Base-by-base conservation (phyloP, 2,888 invertebrate genomes). In the Cantharis rufa region DNA sequence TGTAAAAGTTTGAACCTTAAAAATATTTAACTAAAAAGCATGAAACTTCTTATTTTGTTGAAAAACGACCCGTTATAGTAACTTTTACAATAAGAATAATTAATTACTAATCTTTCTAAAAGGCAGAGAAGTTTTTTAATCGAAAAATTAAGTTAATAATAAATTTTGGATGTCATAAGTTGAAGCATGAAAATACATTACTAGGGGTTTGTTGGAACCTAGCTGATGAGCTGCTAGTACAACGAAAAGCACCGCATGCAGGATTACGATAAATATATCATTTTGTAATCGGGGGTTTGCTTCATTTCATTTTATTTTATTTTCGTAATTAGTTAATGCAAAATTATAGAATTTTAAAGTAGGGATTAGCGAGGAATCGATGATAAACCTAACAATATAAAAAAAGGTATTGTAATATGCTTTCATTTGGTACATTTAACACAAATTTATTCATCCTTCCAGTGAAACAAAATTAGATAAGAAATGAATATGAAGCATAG, bases 391-490 rank as follows among this genome's bases (percentile, higher is more conserved):
- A 48, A 48, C 7, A 48, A 48, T n/a, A n/a, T 48, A 13, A 9
- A 48, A 48, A n/a, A 48, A 48, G 48, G 7, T 48, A 13, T 32
- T 13, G n/a, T n/a, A 48, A 48, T 48, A 48, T 48, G n/a, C 48
- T 48, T 48, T 48, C 48, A 48, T 48, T 48, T 48, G 48, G 48
- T 76, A 76, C 72, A 76, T 64, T 76, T 73, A 73, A n/a, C 66
- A 21, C 68, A 76, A 72, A 76, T 76, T 76, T 76, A 76, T 76
- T 73, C 76, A 73, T 76, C 28, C 73, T 64, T 70, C 62, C 72
- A 76, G 62, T 70, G 32, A 69, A 72, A 71, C 16, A 73, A 21
- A 73, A 73, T 76, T 76, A 73, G 66, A 76, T 73, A 61, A 68
- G 28, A 48, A 69, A 62, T 70, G 70, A 73, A 76, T 70, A 73